These are phyloP conservation scores for Cydia amplana DNA, from an alignment of 1,140 invertebrate species.

Conservation along the genomic window DNA sequence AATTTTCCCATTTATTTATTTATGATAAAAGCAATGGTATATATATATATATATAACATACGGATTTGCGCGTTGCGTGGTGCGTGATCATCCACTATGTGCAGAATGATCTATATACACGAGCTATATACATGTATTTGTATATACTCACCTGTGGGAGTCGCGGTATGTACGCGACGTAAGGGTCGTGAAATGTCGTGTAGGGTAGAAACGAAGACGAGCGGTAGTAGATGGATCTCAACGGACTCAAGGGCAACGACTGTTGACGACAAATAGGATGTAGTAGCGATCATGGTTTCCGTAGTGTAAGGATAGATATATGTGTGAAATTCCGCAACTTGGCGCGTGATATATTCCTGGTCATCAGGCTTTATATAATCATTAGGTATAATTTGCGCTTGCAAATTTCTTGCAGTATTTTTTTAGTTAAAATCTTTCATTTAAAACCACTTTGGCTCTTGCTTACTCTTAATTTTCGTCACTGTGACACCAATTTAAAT, in stretches of 20 bases:
- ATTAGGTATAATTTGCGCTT: no score
- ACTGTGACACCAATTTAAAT: no score
- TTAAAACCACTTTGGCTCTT: no score
- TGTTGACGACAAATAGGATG: conserved; percentile 39
- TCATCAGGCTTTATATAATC: no score
- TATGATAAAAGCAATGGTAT: conserved; percentile 5
- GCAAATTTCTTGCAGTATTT: no score
- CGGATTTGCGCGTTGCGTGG: background rate
- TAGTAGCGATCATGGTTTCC: background rate
- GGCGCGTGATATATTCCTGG: no score
- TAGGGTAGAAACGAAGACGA: conserved; percentile 46
- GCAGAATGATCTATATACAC: conserved; percentile 31
- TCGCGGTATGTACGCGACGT: conserved; percentile 68
- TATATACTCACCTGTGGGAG: conserved; percentile 69
- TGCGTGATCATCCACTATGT: conserved; percentile 22
- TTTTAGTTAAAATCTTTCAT: no score
- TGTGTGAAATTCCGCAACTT: no score
- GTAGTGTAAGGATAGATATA: background rate
- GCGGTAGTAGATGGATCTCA: conserved; percentile 70
- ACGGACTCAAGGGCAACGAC: conserved; percentile 45
- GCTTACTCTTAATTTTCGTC: no score
- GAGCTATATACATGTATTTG: conserved; percentile 29
- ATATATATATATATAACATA: no score
- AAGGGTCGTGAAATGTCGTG: conserved; percentile 68
- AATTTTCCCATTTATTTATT: background rate